Percentiles rank a stretch among this genome's conserved stretches.
Conservation (phyloP, 2,797 vertebrate species). For the Perodicticus potto region DNA sequence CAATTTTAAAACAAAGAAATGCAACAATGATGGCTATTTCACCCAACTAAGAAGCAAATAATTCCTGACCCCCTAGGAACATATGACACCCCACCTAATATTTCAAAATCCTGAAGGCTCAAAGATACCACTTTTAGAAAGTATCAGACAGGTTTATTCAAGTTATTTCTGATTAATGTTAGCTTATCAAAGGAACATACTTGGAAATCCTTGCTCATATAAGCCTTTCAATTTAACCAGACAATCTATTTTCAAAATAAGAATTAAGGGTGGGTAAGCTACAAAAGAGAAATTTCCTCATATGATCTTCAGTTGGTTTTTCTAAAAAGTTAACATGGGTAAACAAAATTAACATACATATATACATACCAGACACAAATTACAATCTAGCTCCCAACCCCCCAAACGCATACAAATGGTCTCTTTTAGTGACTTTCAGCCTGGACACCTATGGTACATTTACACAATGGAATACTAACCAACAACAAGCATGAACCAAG, state of each 20-base stretch:
- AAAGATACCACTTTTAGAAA: background rate
- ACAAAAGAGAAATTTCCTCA: conserved; percentile 63
- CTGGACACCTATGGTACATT: background rate
- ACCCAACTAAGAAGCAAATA: conserved; percentile 36
- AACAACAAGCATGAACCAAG: background rate
- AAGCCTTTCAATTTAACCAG: background rate
- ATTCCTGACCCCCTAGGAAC: background rate
- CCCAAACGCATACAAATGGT: background rate
- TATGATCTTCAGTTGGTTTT: background rate
- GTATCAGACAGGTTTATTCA: background rate
- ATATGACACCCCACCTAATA: too few relatives aligned
- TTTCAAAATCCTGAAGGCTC: background rate
- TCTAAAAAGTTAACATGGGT: conserved; percentile 65
- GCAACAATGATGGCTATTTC: background rate
- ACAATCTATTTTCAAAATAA: background rate
- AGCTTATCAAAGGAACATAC: background rate
- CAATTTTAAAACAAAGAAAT: background rate
- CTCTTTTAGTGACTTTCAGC: conserved; percentile 60
- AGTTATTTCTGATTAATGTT: background rate
- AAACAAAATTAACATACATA: conserved; percentile 73
- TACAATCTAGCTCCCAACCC: background rate
- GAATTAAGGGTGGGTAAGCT: background rate
- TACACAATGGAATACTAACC: background rate
- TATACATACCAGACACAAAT: conserved; percentile 58
- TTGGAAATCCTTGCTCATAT: background rate